Evolutionary conservation across 1,140 invertebrate genomes (phyloP), one percentile per base, ranked within the genome.

Genomic region (Oppia nitens): DNA sequence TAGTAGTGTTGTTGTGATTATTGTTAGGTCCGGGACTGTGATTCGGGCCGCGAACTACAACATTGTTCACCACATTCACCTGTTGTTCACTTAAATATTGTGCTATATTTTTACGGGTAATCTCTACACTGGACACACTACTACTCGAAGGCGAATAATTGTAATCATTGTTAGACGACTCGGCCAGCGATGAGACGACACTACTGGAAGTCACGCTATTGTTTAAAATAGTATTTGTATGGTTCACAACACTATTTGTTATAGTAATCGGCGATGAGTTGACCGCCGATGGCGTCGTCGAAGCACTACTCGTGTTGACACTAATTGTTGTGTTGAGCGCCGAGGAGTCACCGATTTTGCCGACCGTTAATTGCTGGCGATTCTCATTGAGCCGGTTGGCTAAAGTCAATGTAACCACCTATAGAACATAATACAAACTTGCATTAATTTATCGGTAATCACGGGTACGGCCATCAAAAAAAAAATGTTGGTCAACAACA

Each of bases 321-420:
- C n/a, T n/a, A n/a, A n/a, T n/a, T n/a, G n/a, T n/a, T n/a, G n/a
- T n/a, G n/a, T n/a, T n/a, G n/a, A n/a, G n/a, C 32, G 17, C 32
- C 17, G 17, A 6, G 17, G 6, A 9, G 6, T 40, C 32, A 40
- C 17, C 17, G 6, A 17, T 17, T 40, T 40, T 40, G 6, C 32
- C 32, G 17, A 40, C 32, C 17, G 17, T 9, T 40, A 40, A 40
- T 40, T 40, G 32, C 17, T 40, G 6, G 32, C 17, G 32, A 40
- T 17, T 40, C 17, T 40, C 32, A 17, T 40, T 40, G 32, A 2
- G 32, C 40, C 25, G 25, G 21, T 47, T 56, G 64, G 83, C 86
- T 71, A 93, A 78, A 66, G 87, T 84, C 65, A 94, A 76, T 48
- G 87, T 90, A 71, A 94, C 89, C 51, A 82, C 76, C 78, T 80